Evolutionary conservation across 2,113 vertebrate genomes (phyloP).

Genomic region (Cyrtonyx montezumae): DNA sequence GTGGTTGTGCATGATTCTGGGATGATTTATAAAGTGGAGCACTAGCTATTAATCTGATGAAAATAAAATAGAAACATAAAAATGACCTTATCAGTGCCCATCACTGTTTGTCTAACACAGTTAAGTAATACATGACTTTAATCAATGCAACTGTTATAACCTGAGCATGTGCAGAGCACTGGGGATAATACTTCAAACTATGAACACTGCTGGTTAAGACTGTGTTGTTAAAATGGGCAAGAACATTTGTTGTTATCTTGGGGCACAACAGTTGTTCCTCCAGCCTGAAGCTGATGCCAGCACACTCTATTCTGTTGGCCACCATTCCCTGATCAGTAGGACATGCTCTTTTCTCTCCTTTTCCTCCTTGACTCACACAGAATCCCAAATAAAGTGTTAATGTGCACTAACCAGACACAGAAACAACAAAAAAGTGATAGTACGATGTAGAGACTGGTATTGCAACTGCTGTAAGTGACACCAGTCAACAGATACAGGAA

Average conservation of each 20-base stretch:
- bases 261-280: background rate
- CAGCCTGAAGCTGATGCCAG: no score
- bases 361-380: fast-evolving
- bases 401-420: background rate
- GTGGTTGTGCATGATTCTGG: background rate
- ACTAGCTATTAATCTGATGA: background rate
- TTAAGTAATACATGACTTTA: background rate
- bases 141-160: background rate
- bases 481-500: background rate
- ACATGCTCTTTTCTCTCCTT: background rate
- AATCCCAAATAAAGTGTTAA: background rate
- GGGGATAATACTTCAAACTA: background rate
- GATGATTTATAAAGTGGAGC: background rate
- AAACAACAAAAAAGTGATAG: background rate
- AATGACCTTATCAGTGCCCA: background rate
- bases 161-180: background rate
- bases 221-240: background rate
- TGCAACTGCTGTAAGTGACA: background rate
- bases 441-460: background rate
- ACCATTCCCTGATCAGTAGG: fast-evolving
- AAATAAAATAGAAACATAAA: background rate
- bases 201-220: fast-evolving
- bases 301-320: background rate
- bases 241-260: background rate
- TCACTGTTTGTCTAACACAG: background rate